Conservation (phyloP, 2,888 invertebrate species). For the Trissonchulus latispiculum region DNA sequence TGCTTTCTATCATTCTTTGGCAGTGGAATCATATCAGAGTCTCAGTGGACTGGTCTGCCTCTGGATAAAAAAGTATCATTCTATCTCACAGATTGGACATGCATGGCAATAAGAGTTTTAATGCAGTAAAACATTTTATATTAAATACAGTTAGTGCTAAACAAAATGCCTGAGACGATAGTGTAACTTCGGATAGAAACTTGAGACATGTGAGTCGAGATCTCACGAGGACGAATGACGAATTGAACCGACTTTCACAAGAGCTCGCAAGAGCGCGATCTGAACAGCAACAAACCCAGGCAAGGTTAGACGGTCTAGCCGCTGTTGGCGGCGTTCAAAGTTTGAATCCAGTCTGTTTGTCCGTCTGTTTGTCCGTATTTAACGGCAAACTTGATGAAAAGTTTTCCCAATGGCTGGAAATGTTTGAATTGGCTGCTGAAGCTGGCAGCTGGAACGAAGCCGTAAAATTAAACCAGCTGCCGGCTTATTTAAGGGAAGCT, state of each 20-base stretch:
- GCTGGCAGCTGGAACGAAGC: neutral
- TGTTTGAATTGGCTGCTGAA: neutral
- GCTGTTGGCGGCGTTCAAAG: neutral
- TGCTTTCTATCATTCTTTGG: no score
- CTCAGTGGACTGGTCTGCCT: no score
- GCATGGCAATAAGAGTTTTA: no score
- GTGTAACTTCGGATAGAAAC: neutral
- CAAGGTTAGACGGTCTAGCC: neutral
- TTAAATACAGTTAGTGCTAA: no score
- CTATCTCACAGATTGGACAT: no score
- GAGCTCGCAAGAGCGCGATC: neutral
- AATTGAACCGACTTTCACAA: neutral
- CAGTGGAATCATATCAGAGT: no score
- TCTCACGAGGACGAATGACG: neutral
- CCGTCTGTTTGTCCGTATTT: neutral
- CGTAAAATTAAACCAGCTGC: neutral
- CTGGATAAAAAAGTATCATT: no score
- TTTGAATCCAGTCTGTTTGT: neutral
- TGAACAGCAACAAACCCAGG: neutral
- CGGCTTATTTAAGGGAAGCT: neutral
- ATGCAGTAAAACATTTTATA: no score
- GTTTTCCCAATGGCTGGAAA: neutral
- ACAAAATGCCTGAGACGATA: no score
- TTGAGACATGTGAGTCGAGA: neutral
- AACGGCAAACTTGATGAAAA: neutral